Percentiles rank a stretch among this genome's conserved stretches.
Evolutionary conservation across 2,797 vertebrate genomes (phyloP).

Genomic region (Poeciliopsis infans): DNA sequence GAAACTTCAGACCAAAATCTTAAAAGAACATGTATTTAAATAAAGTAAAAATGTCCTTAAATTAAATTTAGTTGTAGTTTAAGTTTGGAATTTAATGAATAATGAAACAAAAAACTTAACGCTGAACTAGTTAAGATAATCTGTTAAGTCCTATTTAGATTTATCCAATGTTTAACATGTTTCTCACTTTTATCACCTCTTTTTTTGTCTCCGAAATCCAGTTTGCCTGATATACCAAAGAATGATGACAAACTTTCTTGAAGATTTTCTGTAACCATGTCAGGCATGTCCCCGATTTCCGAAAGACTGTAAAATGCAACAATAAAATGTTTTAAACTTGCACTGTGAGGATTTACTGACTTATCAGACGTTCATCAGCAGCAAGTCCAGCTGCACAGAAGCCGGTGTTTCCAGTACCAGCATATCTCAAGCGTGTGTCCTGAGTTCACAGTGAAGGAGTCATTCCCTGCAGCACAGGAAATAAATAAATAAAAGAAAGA

Average conservation of each 20-base stretch:
- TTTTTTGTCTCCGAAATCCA: not conserved
- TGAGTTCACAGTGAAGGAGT: not conserved
- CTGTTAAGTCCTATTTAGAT: not conserved
- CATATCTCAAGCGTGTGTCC: not conserved
- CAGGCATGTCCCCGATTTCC: not conserved
- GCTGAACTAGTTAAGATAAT: not conserved
- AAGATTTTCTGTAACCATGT: not conserved
- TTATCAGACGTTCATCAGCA: not conserved
- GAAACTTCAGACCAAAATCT: too few relatives aligned
- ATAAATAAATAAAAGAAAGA: too few relatives aligned
- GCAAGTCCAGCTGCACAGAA: not conserved
- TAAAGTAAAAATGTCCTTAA: too few relatives aligned
- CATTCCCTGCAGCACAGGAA: not conserved
- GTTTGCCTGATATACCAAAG: not conserved
- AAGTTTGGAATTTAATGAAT: too few relatives aligned
- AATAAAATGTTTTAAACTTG: not conserved
- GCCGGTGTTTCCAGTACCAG: not conserved
- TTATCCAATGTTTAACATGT: not conserved
- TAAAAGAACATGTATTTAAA: too few relatives aligned
- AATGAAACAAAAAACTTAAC: not conserved
- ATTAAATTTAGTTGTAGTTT: not conserved
- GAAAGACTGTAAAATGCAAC: not conserved
- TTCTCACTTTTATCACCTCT: not conserved
- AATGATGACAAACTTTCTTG: not conserved
- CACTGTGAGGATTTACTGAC: not conserved